Evolutionary conservation across 2,113 vertebrate genomes (phyloP).

Genomic region (Thunnus thynnus): DNA sequence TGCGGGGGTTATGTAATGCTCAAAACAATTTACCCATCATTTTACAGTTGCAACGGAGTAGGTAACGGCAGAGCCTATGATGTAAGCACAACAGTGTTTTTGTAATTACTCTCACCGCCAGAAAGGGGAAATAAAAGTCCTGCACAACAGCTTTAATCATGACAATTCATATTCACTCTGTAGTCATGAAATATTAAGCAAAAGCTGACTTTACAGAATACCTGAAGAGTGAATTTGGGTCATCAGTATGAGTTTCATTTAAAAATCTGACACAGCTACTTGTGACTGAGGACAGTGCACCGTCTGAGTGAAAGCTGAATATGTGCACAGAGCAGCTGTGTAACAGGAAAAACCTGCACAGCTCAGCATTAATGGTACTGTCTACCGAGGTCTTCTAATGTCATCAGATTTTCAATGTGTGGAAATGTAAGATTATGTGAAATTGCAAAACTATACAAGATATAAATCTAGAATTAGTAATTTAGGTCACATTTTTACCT

Average conservation of each 20-base stretch:
- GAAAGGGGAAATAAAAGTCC: no score
- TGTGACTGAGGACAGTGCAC: not conserved
- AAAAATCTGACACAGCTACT: not conserved
- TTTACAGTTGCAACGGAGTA: no score
- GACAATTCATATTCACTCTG: not conserved
- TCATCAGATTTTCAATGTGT: not conserved
- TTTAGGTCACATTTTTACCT: no score
- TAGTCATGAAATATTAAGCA: constrained; percentile 24
- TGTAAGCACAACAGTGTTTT: no score
- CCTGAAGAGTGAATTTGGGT: not conserved
- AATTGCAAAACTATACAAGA: not conserved
- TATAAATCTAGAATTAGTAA: not conserved
- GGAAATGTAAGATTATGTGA: not conserved
- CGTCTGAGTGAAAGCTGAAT: constrained; percentile 6
- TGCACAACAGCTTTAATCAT: not conserved
- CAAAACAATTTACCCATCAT: no score
- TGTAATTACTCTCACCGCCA: no score
- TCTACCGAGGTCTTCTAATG: not conserved
- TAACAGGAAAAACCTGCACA: no score
- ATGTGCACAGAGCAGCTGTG: not conserved
- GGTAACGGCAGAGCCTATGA: no score
- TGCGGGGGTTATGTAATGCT: no score
- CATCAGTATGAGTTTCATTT: not conserved
- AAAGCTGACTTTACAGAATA: not conserved
- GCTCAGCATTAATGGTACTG: not conserved